Evolutionary conservation across 2,888 invertebrate species (phyloP).

Genomic region (Nebria salina): DNA sequence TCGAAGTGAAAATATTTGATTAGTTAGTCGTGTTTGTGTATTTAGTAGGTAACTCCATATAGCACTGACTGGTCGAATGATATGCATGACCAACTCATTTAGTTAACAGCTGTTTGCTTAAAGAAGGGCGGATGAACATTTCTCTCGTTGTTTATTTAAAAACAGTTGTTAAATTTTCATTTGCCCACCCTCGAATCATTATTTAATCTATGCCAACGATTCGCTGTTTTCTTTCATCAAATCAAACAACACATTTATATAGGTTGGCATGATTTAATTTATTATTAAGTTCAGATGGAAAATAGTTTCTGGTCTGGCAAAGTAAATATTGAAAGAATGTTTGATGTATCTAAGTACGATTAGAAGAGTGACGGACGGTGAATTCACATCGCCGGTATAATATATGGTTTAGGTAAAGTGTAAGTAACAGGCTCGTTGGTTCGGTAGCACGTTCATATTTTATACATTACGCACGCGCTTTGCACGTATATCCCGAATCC

Average conservation of each 20-base stretch:
- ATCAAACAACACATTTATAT: no score
- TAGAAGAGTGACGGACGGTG: no score
- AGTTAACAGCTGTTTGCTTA: constrained; percentile 50
- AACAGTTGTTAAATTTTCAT: constrained; percentile 45
- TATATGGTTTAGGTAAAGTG: not conserved
- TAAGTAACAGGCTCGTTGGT: not conserved
- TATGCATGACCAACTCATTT: constrained; percentile 48
- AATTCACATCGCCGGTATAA: not conserved
- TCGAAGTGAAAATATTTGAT: constrained; percentile 41
- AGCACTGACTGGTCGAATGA: not conserved
- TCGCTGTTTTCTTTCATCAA: no score
- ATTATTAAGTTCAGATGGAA: not conserved
- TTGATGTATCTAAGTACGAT: no score
- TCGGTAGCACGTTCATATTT: not conserved
- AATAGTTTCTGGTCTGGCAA: no score
- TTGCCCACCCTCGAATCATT: constrained; percentile 36
- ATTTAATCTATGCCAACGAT: constrained; percentile 33
- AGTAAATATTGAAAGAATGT: no score
- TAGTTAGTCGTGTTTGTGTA: constrained; percentile 23
- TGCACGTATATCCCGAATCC: constrained; percentile 36
- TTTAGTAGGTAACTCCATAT: constrained; percentile 2
- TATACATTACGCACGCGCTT: constrained; percentile 1
- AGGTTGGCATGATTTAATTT: not conserved
- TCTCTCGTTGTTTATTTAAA: constrained; percentile 33
- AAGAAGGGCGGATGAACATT: constrained; percentile 42